Conservation (phyloP, 2,888 invertebrate genomes). For the Watsonalla binaria region DNA sequence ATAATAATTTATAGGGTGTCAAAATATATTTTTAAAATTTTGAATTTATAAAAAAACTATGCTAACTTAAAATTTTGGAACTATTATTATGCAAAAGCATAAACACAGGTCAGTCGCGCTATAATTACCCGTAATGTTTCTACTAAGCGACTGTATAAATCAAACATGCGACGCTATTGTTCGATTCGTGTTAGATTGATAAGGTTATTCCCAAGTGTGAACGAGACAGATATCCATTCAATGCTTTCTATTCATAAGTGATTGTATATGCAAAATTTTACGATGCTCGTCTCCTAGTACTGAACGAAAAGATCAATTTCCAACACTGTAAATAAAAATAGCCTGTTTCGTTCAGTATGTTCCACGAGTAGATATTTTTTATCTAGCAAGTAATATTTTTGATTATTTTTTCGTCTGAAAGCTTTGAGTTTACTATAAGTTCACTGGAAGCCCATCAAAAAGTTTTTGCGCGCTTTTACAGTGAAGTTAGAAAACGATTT, state of each 20-base stretch:
- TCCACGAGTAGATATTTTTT: no score
- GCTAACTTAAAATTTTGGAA: neutral
- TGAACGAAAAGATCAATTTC: no score
- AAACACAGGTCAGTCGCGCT: constrained; percentile 52
- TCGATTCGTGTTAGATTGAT: constrained; percentile 78
- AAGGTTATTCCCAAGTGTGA: constrained; percentile 75
- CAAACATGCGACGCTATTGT: constrained; percentile 78
- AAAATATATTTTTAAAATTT: no score
- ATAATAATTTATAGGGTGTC: no score
- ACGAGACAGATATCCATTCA: constrained; percentile 71
- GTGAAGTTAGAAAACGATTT: constrained; percentile 59
- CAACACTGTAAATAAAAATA: neutral
- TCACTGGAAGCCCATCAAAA: constrained; percentile 54
- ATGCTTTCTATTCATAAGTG: constrained; percentile 68
- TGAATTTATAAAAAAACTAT: no score
- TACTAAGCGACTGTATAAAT: constrained; percentile 79
- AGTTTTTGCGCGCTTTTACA: constrained; percentile 59
- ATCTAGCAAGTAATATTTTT: no score
- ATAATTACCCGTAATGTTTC: constrained; percentile 77
- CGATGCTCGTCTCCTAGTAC: constrained; percentile 12
- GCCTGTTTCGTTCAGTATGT: no score
- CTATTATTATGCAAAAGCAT: constrained; percentile 40
- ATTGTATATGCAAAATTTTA: constrained; percentile 46
- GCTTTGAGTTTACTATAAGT: constrained; percentile 35
- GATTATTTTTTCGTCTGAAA: constrained; percentile 14